Conservation (phyloP, 2,888 invertebrate genomes). For the Sesia bembeciformis region DNA sequence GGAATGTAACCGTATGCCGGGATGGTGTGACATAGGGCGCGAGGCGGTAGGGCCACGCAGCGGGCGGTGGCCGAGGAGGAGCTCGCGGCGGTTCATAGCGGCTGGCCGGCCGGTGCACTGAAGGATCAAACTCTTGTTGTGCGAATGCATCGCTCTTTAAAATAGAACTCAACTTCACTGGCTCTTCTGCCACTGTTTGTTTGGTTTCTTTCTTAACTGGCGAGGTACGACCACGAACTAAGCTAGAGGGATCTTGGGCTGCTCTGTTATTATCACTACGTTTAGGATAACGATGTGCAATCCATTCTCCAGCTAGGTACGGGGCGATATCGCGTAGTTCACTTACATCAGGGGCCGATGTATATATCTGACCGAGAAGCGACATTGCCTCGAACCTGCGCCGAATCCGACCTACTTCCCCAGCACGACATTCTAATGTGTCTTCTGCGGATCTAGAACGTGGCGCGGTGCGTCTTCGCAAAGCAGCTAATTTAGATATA, state of each 20-base stretch:
- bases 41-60: constrained; percentile 55
- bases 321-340: constrained; percentile 86
- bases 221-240: constrained; percentile 39
- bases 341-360: constrained; percentile 85
- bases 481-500: constrained; percentile 88
- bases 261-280: constrained; percentile 80
- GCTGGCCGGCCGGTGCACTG: constrained; percentile 82
- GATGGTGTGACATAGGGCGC: constrained; percentile 67
- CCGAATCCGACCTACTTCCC: constrained; percentile 82
- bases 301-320: constrained; percentile 85
- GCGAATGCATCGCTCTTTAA: constrained; percentile 71
- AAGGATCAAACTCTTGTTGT: constrained; percentile 82
- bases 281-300: constrained; percentile 85
- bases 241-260: constrained; percentile 53
- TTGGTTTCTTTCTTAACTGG: constrained; percentile 62
- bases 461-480: constrained; percentile 63
- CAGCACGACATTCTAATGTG: constrained; percentile 69
- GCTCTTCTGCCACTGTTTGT: constrained; percentile 33
- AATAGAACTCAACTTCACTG: constrained; percentile 67
- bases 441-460: constrained; percentile 69
- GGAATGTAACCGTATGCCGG: constrained; percentile 81
- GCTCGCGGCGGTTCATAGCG: constrained; percentile 83
- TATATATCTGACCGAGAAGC: constrained; percentile 84
- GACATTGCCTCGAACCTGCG: constrained; percentile 82
- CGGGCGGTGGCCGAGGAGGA: constrained; percentile 67